These are phyloP conservation scores for Ellobius talpinus DNA, from an alignment of 2,113 vertebrate species.

Conservation along the genomic window DNA sequence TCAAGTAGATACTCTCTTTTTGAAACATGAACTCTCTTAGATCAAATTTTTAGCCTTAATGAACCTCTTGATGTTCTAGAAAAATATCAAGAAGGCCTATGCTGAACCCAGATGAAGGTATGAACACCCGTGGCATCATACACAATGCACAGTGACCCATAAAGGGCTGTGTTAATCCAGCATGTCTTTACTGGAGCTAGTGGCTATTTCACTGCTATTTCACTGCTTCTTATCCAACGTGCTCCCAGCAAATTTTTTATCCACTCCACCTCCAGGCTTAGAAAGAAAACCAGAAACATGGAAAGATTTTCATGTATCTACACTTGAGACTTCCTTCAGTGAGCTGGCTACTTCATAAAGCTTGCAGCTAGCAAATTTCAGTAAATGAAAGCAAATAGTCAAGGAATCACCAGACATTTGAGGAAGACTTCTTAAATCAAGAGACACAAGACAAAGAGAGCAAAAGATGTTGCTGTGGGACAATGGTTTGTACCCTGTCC, in stretches of 20 bases:
- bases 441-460: neutral
- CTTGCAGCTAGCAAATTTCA: neutral
- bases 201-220: neutral
- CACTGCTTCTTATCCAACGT: neutral
- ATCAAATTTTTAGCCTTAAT: neutral
- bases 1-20: neutral
- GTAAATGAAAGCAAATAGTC: neutral
- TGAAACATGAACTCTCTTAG: neutral
- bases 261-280: neutral
- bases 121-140: accelerated
- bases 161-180: too few relatives aligned
- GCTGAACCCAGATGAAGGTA: neutral
- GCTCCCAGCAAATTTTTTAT: neutral
- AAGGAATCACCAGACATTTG: neutral
- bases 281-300: neutral
- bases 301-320: constrained; percentile 31
- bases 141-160: neutral
- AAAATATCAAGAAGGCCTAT: neutral
- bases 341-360: neutral
- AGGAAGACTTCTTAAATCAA: neutral
- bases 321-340: neutral
- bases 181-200: neutral
- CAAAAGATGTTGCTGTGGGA: neutral
- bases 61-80: neutral
- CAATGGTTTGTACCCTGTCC: too few relatives aligned